Evolutionary conservation across 2,113 vertebrate genomes (phyloP).

Genomic region (Channa maculata): DNA sequence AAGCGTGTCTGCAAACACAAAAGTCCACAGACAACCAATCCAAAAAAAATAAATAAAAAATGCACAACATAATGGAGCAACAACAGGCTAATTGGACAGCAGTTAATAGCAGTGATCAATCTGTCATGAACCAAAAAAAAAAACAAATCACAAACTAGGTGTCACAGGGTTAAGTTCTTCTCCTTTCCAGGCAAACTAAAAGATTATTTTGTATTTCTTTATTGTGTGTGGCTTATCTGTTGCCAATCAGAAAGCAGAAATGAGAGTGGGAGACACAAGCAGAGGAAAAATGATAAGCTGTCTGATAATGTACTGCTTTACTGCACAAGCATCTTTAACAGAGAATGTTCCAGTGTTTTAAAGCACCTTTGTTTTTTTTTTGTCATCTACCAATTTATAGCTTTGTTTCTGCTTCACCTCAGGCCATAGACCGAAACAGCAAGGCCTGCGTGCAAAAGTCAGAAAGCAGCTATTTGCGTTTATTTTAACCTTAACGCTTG

Average conservation of each 20-base stretch:
- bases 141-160: no score
- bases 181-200: no score
- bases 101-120: no score
- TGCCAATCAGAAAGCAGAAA: background rate
- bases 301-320: background rate
- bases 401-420: slow-evolving; percentile 14
- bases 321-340: background rate
- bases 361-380: slow-evolving; percentile 13
- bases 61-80: background rate
- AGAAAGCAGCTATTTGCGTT: background rate
- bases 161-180: no score
- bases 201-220: no score
- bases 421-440: background rate
- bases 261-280: background rate
- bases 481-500: background rate
- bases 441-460: background rate
- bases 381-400: slow-evolving; percentile 22
- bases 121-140: no score
- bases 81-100: background rate
- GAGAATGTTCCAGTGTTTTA: slow-evolving; percentile 1
- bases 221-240: no score
- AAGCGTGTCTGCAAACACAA: background rate
- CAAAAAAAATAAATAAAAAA: background rate
- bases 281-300: background rate
- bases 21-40: background rate